Evolutionary conservation across 92 coral and sea anemone species (phyloP).

Genomic region (Phenganax marumi): DNA sequence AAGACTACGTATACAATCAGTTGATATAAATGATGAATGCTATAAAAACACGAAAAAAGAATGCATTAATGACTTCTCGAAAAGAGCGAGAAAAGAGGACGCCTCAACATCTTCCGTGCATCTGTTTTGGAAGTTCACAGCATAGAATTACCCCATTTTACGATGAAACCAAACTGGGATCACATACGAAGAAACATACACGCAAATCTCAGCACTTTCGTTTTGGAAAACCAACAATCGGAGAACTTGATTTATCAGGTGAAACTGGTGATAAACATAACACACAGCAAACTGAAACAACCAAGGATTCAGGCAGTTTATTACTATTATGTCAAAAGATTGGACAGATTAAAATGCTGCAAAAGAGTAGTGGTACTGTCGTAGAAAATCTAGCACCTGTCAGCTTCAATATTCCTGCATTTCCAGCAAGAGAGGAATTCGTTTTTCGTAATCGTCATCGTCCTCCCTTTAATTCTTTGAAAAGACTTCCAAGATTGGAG

Average conservation of each 20-base stretch:
- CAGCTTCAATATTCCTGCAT: conserved; percentile 19
- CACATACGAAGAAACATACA: conserved; percentile 11
- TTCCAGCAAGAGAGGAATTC: conserved; percentile 41
- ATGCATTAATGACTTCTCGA: background rate
- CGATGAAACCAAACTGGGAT: background rate
- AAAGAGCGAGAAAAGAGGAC: conserved; percentile 11
- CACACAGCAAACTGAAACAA: background rate
- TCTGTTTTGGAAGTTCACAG: conserved; percentile 37
- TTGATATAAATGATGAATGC: background rate
- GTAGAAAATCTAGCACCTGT: background rate
- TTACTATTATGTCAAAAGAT: conserved; percentile 34
- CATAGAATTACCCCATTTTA: background rate
- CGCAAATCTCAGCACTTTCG: conserved; percentile 14
- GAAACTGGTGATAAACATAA: background rate
- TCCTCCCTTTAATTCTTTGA: background rate
- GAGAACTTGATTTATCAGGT: conserved; percentile 20
- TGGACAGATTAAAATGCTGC: conserved; percentile 15
- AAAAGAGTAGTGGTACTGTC: background rate
- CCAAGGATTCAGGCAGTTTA: conserved; percentile 25
- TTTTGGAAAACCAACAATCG: conserved; percentile 34
- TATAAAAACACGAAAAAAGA: background rate
- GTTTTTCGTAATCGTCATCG: conserved; percentile 33
- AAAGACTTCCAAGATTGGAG: background rate
- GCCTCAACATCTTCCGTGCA: conserved; percentile 30
- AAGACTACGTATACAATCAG: too few species aligned